Percentiles rank a stretch among this genome's conserved stretches.
These are phyloP conservation scores for Vireo altiloquus DNA, from an alignment of 2,113 vertebrate genomes.

Conservation along the genomic window DNA sequence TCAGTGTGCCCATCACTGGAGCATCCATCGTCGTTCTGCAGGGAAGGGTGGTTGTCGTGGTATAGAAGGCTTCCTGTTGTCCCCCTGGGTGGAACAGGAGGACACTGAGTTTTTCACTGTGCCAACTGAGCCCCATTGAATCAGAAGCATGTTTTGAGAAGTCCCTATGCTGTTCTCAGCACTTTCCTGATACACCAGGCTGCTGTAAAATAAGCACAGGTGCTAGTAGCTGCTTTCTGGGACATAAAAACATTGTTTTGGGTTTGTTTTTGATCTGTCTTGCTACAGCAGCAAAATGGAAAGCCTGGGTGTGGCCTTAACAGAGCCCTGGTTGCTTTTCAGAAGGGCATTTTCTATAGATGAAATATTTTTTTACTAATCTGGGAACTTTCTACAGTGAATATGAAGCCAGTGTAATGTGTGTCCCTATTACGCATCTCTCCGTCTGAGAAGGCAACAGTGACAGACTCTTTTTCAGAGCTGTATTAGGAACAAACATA, in stretches of 20 bases:
- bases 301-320: conserved; percentile 67
- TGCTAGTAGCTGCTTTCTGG: conserved; percentile 57
- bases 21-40: background rate
- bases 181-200: conserved; percentile 31
- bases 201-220: conserved; percentile 51
- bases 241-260: conserved; percentile 18
- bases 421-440: conserved; percentile 34
- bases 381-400: conserved; percentile 60
- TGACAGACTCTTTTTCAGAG: conserved; percentile 6
- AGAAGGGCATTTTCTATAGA: conserved; percentile 73
- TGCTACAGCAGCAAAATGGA: conserved; percentile 41
- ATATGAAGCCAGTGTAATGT: conserved; percentile 32
- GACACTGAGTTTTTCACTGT: conserved; percentile 49
- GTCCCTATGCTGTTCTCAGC: conserved; percentile 36
- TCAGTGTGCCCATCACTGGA: background rate
- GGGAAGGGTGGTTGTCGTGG: background rate
- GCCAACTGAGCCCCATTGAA: conserved; percentile 49
- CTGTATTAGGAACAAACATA: background rate
- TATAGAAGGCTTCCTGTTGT: background rate
- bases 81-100: background rate
- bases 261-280: conserved; percentile 43
- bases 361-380: conserved; percentile 70
- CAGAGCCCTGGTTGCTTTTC: conserved; percentile 67
- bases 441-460: conserved; percentile 12
- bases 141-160: conserved; percentile 11